Percentiles rank a stretch among this genome's conserved stretches.
phyloP scores from a whole-genome alignment of 2,797 vertebrate species.

The Sebastes matsubarae region DNA sequence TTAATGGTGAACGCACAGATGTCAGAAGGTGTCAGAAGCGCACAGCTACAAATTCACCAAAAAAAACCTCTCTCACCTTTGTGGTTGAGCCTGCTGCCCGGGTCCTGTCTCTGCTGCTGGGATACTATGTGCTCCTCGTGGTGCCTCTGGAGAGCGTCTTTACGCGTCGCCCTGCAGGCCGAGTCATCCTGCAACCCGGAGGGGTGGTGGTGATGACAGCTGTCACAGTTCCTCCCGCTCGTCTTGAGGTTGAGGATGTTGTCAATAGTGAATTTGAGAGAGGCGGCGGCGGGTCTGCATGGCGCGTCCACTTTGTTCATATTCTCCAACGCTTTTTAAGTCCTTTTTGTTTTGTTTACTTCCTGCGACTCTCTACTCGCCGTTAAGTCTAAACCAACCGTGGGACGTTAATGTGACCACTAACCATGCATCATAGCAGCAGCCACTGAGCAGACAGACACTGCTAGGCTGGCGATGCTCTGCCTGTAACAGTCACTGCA shows the following conservation, averaged over 20 bases:
- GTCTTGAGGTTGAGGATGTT: conserved; percentile 85
- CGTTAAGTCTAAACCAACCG: neutral
- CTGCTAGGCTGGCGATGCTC: conserved; percentile 61
- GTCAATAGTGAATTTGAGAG: conserved; percentile 87
- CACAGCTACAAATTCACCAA: neutral
- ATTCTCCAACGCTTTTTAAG: conserved; percentile 65
- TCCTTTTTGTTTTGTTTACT: conserved; percentile 25
- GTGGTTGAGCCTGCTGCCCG: conserved; percentile 44
- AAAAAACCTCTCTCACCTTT: conserved; percentile 57
- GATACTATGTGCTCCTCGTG: conserved; percentile 50
- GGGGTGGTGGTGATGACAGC: conserved; percentile 47
- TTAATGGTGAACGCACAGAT: neutral
- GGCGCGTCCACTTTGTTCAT: conserved; percentile 85
- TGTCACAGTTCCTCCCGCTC: conserved; percentile 70
- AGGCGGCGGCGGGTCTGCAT: conserved; percentile 81
- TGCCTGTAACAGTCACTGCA: conserved; percentile 47
- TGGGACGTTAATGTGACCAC: conserved; percentile 46
- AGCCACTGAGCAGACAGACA: conserved; percentile 62
- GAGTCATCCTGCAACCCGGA: conserved; percentile 49
- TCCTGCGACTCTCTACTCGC: conserved; percentile 21
- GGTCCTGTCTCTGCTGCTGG: conserved; percentile 37
- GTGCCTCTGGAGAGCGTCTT: conserved; percentile 61
- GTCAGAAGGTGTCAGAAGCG: neutral
- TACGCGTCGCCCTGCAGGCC: conserved; percentile 34
- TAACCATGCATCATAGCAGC: conserved; percentile 79